Conservation (phyloP, 2,797 vertebrate genomes). For the Rhincodon typus region DNA sequence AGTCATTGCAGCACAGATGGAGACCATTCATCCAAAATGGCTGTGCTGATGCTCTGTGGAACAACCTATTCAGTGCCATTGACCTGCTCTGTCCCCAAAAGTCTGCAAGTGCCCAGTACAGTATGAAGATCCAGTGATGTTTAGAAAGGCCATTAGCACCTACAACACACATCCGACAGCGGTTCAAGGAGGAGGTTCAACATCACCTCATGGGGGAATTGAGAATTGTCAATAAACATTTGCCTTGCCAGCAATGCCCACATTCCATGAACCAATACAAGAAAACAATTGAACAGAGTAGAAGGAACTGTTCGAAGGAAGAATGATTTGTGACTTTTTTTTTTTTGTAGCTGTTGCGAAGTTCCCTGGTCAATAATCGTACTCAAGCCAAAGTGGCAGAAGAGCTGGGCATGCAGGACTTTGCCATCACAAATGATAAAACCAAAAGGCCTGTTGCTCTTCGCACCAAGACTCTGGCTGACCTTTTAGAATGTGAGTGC, state of each 20-base stretch:
- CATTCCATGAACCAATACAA: not conserved
- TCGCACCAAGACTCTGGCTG: constrained; percentile 90
- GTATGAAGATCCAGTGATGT: not conserved
- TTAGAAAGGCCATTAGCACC: constrained; percentile 33
- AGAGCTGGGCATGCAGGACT: constrained; percentile 96
- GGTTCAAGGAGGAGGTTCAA: not conserved
- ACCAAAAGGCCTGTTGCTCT: constrained; percentile 87
- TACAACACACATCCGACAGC: too few species aligned
- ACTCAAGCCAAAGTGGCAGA: constrained; percentile 96
- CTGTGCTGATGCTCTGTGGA: too few species aligned
- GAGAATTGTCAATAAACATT: not conserved
- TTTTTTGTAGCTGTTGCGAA: constrained; percentile 72
- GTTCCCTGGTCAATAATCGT: constrained; percentile 95
- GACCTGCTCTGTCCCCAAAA: too few species aligned
- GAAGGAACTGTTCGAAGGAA: not conserved
- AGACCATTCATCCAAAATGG: too few species aligned
- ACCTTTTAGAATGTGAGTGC: constrained; percentile 87
- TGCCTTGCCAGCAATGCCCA: not conserved
- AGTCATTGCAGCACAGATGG: too few species aligned
- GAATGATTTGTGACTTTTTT: constrained; percentile 32
- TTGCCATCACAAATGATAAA: constrained; percentile 96
- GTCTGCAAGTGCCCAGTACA: too few species aligned
- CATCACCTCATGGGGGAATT: not conserved
- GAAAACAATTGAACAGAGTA: not conserved
- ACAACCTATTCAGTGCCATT: too few species aligned